These are phyloP conservation scores for Thripadectes ignobilis DNA, from an alignment of 2,797 vertebrate species.

Conservation along the genomic window DNA sequence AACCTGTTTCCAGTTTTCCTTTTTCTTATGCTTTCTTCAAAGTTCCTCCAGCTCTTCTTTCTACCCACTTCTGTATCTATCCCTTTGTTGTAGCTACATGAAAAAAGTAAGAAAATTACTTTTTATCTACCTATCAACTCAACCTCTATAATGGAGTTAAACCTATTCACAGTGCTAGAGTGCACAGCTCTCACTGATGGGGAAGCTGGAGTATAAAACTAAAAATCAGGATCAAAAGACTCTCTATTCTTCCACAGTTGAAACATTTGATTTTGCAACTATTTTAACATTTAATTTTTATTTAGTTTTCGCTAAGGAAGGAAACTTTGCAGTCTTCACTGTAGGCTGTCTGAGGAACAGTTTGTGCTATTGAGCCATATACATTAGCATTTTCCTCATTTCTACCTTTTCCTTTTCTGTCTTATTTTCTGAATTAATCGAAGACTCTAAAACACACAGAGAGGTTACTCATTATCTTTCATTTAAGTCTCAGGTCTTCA, in stretches of 20 bases:
- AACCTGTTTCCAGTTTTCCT: background rate
- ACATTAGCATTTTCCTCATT: background rate
- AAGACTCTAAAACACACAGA: background rate
- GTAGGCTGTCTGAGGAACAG: background rate
- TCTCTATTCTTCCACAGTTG: background rate
- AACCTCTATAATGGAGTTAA: background rate
- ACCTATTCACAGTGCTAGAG: background rate
- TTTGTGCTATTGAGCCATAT: background rate
- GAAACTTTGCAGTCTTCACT: background rate
- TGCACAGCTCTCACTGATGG: accelerated
- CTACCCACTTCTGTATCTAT: background rate
- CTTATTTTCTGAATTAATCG: background rate
- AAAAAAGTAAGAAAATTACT: background rate
- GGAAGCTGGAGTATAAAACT: background rate
- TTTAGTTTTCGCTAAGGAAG: background rate
- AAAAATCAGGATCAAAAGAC: background rate
- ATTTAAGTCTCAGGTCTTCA: background rate
- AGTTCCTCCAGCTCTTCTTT: background rate
- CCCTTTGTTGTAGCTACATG: background rate
- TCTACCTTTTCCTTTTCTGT: background rate
- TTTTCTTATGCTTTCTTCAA: background rate
- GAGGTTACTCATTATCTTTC: background rate
- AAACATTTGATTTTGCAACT: background rate
- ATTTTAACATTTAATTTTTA: background rate
- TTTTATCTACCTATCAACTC: background rate